phyloP scores from a whole-genome alignment of 2,888 invertebrate species.

The Ellobium chinense region DNA sequence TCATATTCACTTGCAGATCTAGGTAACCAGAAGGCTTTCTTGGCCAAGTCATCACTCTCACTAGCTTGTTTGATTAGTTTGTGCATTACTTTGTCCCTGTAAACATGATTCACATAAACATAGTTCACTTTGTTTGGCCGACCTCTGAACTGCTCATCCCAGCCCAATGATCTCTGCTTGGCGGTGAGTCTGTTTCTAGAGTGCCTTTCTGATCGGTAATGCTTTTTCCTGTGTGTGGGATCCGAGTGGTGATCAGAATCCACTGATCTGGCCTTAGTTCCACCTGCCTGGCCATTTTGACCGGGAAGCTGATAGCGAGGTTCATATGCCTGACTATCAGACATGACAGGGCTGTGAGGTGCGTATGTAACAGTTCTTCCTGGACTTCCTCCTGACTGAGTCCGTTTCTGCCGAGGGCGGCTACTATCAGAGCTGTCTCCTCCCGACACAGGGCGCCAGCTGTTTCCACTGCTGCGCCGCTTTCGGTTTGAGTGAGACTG shows the following conservation, averaged over 20 bases:
- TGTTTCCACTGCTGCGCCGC: constrained; percentile 43
- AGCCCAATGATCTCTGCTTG: constrained; percentile 69
- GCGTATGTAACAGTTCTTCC: constrained; percentile 41
- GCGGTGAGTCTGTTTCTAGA: constrained; percentile 60
- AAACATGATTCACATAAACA: constrained; percentile 74
- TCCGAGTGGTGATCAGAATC: constrained; percentile 74
- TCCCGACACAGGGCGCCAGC: constrained; percentile 55
- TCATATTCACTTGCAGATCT: constrained; percentile 63
- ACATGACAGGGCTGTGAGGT: constrained; percentile 51
- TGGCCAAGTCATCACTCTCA: constrained; percentile 59
- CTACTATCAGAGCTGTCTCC: constrained; percentile 67
- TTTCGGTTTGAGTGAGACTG: constrained; percentile 44
- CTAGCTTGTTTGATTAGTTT: constrained; percentile 68
- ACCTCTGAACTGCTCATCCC: constrained; percentile 71
- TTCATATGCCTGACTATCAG: constrained; percentile 47
- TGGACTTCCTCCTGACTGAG: constrained; percentile 24
- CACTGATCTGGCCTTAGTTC: constrained; percentile 51
- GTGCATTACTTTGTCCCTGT: constrained; percentile 69
- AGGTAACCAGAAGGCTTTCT: constrained; percentile 69
- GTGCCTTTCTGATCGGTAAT: constrained; percentile 53
- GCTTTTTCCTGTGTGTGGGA: constrained; percentile 63
- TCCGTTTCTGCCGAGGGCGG: constrained; percentile 54
- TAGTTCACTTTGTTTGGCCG: constrained; percentile 67
- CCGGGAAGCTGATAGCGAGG: constrained; percentile 18
- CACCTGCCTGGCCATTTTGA: constrained; percentile 28